Conservation (phyloP, 2,888 invertebrate genomes). For the Ecdyonurus torrentis region DNA sequence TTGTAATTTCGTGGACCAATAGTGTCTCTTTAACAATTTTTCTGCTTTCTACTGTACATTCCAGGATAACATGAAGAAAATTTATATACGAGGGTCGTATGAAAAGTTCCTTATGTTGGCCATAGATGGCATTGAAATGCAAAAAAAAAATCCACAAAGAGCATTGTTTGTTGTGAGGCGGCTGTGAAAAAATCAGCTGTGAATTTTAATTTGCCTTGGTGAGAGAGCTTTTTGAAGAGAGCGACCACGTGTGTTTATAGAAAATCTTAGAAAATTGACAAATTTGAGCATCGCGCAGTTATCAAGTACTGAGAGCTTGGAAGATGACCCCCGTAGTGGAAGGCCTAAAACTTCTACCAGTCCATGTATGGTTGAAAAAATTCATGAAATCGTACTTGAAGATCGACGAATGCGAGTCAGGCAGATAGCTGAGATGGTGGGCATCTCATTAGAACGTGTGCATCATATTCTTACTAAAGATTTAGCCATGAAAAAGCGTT, state of each 20-base stretch:
- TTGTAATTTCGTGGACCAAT: no score
- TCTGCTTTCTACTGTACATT: no score
- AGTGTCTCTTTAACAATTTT: no score
- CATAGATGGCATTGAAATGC: no score
- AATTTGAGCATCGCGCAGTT: neutral
- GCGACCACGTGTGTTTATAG: neutral
- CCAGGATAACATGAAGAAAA: no score
- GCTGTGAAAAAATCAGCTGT: neutral
- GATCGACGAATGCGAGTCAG: constrained; percentile 19
- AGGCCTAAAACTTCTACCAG: constrained; percentile 14
- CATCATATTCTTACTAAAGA: constrained; percentile 17
- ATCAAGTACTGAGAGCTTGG: neutral
- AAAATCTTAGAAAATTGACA: neutral
- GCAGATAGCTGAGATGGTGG: constrained; percentile 19
- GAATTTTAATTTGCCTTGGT: neutral
- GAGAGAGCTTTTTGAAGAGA: neutral
- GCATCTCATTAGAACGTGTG: constrained; percentile 17
- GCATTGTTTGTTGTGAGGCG: no score
- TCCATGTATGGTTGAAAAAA: constrained; percentile 17
- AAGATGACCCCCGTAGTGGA: constrained; percentile 20
- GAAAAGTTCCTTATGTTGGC: no score
- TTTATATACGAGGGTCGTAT: no score
- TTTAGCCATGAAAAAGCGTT: constrained; percentile 20
- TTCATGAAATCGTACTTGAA: constrained; percentile 18
- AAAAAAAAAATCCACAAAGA: no score